phyloP scores from a whole-genome alignment of 2,888 invertebrate species.

The Asteroscopus sphinx region DNA sequence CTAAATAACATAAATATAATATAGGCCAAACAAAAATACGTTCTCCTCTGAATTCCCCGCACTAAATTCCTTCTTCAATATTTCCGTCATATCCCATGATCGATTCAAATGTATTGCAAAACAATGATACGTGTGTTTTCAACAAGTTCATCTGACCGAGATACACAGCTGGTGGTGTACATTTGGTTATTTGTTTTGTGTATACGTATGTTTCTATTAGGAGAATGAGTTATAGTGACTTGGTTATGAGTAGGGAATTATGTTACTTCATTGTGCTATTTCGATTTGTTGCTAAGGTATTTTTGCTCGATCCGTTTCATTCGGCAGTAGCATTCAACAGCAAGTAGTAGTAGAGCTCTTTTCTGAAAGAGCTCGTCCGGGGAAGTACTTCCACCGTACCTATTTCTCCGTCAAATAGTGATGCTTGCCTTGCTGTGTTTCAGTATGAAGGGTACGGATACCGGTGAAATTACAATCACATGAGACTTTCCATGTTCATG shows the following conservation, averaged over 20 bases:
- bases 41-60: slow-evolving; percentile 17
- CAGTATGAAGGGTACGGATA: too few relatives aligned
- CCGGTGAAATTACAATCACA: too few relatives aligned
- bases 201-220: slow-evolving; percentile 32
- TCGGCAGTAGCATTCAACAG: too few relatives aligned
- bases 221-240: slow-evolving; percentile 33
- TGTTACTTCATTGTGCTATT: slow-evolving; percentile 11
- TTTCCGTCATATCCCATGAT: slow-evolving; percentile 28
- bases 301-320: too few relatives aligned
- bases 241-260: slow-evolving; percentile 29
- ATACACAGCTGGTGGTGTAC: slow-evolving; percentile 52
- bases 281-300: slow-evolving; percentile 17
- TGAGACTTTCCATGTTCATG: too few relatives aligned
- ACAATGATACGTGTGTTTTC: slow-evolving; percentile 42
- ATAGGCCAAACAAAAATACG: slow-evolving; percentile 4
- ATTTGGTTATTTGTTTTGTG: slow-evolving; percentile 36
- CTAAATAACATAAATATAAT: background rate
- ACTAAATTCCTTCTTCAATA: slow-evolving; percentile 10
- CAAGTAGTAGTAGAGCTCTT: too few relatives aligned
- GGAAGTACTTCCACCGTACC: too few relatives aligned
- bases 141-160: slow-evolving; percentile 50
- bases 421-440: too few relatives aligned
- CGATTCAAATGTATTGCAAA: slow-evolving; percentile 14
- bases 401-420: too few relatives aligned
- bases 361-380: too few relatives aligned